These are phyloP conservation scores for Pterocles orientalis DNA, from an alignment of 2,113 vertebrate species.

Conservation along the genomic window DNA sequence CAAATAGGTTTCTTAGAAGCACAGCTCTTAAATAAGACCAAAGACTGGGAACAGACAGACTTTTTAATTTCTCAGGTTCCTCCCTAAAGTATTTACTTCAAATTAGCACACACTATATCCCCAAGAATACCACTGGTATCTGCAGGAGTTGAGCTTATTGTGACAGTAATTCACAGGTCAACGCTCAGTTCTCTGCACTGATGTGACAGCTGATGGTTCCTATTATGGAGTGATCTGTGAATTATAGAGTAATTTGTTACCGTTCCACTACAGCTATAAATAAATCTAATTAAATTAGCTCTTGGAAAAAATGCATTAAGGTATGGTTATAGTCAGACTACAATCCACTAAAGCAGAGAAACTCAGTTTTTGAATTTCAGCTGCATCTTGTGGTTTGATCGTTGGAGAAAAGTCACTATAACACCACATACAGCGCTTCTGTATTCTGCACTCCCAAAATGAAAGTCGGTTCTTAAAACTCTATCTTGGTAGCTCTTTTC, in stretches of 20 bases:
- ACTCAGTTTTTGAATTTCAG: background rate
- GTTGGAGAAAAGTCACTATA: background rate
- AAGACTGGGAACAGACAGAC: background rate
- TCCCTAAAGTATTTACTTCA: constrained; percentile 33
- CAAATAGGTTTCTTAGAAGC: constrained; percentile 18
- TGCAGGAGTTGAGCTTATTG: constrained; percentile 36
- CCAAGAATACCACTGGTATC: background rate
- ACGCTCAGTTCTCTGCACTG: constrained; percentile 30
- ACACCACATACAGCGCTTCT: background rate
- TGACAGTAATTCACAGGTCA: constrained; percentile 64
- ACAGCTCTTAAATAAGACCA: background rate
- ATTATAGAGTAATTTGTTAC: constrained; percentile 17
- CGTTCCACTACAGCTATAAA: background rate
- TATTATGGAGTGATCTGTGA: background rate
- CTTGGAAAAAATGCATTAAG: background rate
- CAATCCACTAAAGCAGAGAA: background rate
- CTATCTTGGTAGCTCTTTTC: background rate
- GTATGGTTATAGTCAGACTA: background rate
- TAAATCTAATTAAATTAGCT: constrained; percentile 41
- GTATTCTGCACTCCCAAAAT: background rate
- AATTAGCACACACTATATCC: constrained; percentile 33
- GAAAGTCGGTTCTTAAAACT: background rate
- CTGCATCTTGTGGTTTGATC: background rate
- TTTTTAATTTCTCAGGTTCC: constrained; percentile 37
- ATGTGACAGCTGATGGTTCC: constrained; percentile 59